Base-by-base conservation (phyloP, 2,113 vertebrate species). In the Pelvicachromis taeniatus region DNA sequence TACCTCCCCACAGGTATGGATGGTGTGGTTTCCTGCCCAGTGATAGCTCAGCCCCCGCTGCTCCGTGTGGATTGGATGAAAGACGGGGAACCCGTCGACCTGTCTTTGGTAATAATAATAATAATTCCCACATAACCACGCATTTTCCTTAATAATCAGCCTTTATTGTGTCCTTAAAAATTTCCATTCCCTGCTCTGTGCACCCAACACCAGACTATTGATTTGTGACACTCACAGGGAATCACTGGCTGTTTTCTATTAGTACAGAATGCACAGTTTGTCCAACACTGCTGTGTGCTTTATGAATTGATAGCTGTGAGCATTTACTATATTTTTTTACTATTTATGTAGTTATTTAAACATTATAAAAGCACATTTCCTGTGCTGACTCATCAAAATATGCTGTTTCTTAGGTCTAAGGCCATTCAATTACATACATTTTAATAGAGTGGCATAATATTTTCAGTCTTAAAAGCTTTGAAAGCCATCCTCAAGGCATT, bases 1-100 rank as follows among this genome's bases (percentile, higher is more conserved):
- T 97, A 94, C 91, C 95, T 99, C 16, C 97, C 98, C 9, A 95
- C 97, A 8, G 98, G 97, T 17, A 96, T 98, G 97, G 93, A 23
- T 13, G 98, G 98, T 0, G 82, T 95, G 84, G 96, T 99, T 87
- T 85, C 68, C 65, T 99, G 98, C 80, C 97, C 97, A 0, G 80
- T 85, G 59, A 87, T 94, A 3, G 97, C 98, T 88, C 96, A 97
- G 17, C 98, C 98, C 0, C 97, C 97, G 0, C 93, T 99, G 80
- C 96, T 97, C 29, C 97, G 92, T 0, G 96, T 99, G 85, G 96
- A 93, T 82, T 99, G 98, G 98, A 98, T 95, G 0, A 97, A 97
- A 87, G 97, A 99, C 0, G 97, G 97, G 19, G 93, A 83, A 54
- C 93, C 95, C 0, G 92, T 99, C 21, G 96, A 97, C 84, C 93